A percentile compares a stretch with the other conserved stretches of the same genome.
Evolutionary conservation across 2,888 invertebrate genomes (phyloP).

Genomic region (Sinhomidia bicolor): DNA sequence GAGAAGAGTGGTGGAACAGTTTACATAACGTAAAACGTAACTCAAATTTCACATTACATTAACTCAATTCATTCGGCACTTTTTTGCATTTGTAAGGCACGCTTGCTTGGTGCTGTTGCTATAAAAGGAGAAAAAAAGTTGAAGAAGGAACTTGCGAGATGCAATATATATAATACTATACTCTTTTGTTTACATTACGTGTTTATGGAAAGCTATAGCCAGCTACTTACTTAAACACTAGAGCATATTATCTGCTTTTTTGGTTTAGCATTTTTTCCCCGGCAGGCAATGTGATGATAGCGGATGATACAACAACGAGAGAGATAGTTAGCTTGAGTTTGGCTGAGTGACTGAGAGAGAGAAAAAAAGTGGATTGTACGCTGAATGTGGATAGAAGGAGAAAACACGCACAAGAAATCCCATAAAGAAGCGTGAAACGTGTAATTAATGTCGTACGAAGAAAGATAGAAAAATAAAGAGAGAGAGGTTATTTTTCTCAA

Average conservation of each 20-base stretch:
- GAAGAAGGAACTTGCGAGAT: neutral
- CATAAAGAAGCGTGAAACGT: slow-evolving; percentile 62
- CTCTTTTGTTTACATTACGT: slow-evolving; percentile 5
- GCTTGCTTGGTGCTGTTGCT: neutral
- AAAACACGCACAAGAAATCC: slow-evolving; percentile 47
- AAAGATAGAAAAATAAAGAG: no score
- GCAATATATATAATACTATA: neutral
- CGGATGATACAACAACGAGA: neutral
- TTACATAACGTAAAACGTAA: slow-evolving; percentile 69
- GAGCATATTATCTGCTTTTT: no score
- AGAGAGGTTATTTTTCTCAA: no score
- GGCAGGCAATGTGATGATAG: no score
- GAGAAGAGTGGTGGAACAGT: slow-evolving; percentile 40
- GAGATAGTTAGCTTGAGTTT: neutral
- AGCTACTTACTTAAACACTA: no score
- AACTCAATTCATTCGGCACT: slow-evolving; percentile 68
- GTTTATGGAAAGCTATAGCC: neutral
- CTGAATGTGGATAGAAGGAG: slow-evolving; percentile 43
- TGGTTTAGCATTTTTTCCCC: no score
- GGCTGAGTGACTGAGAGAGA: neutral
- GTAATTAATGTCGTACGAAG: slow-evolving; percentile 68
- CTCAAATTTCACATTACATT: slow-evolving; percentile 79
- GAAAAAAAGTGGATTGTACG: slow-evolving; percentile 11
- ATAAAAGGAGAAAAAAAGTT: neutral
- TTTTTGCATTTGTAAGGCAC: slow-evolving; percentile 37